Percentiles rank a stretch among this genome's conserved stretches.
These are phyloP conservation scores for Acanthurus lineatus DNA, from an alignment of 2,797 vertebrate species.

Conservation along the genomic window DNA sequence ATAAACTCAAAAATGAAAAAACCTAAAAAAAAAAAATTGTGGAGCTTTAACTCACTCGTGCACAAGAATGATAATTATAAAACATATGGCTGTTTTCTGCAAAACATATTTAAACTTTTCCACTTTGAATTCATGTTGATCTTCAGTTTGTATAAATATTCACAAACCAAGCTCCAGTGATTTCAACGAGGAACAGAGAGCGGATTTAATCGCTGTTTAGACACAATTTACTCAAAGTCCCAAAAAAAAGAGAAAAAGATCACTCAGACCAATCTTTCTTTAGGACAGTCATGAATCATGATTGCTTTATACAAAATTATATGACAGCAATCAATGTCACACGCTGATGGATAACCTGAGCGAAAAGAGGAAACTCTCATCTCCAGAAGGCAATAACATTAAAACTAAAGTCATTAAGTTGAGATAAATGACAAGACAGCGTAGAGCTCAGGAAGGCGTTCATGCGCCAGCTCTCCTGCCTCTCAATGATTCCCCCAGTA, in stretches of 20 bases:
- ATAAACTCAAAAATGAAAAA: neutral
- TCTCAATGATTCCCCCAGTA: slow-evolving; percentile 34
- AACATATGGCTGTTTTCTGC: neutral
- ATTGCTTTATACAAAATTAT: slow-evolving; percentile 76
- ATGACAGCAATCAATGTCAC: slow-evolving; percentile 76
- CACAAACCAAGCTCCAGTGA: neutral
- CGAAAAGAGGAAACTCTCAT: slow-evolving; percentile 70
- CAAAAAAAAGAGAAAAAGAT: slow-evolving; percentile 1
- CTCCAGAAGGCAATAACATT: slow-evolving; percentile 76
- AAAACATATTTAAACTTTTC: neutral
- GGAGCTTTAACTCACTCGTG: neutral
- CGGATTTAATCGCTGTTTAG: slow-evolving; percentile 23
- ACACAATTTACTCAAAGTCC: slow-evolving; percentile 29
- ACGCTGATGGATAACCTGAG: slow-evolving; percentile 71
- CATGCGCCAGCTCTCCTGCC: slow-evolving; percentile 56
- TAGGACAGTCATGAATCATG: slow-evolving; percentile 68
- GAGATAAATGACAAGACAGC: slow-evolving; percentile 73
- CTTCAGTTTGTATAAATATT: neutral
- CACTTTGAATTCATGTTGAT: neutral
- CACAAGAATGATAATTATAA: neutral
- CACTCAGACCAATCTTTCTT: slow-evolving; percentile 53
- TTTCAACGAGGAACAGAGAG: neutral
- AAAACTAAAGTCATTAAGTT: slow-evolving; percentile 74
- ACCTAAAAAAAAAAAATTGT: neutral
- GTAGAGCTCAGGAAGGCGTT: slow-evolving; percentile 48